Percentiles rank a stretch among this genome's conserved stretches.
Evolutionary conservation across 2,888 invertebrate species (phyloP).

Genomic region (Gortyna flavago): DNA sequence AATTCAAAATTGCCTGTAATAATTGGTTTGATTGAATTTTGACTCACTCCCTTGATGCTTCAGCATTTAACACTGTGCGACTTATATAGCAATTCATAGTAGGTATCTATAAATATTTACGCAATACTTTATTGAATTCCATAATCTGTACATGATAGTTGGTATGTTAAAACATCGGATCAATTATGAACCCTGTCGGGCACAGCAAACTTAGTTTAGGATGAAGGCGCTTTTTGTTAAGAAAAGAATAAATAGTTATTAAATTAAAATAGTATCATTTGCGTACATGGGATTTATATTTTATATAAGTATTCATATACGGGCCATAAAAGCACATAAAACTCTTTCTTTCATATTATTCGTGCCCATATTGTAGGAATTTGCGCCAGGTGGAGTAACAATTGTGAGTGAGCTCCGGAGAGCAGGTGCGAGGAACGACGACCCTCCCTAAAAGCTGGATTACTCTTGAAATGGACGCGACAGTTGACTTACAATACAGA

Average conservation of each 20-base stretch:
- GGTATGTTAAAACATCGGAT: too few relatives aligned
- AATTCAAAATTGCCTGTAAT: neutral
- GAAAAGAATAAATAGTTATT: too few relatives aligned
- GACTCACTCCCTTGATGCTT: neutral
- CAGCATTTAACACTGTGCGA: neutral
- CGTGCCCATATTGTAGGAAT: slow-evolving; percentile 25
- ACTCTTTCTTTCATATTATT: slow-evolving; percentile 31
- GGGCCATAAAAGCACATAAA: neutral
- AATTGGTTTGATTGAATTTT: neutral
- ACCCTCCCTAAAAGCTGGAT: slow-evolving; percentile 46
- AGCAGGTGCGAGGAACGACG: slow-evolving; percentile 58
- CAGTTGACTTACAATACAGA: slow-evolving; percentile 49
- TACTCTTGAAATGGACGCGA: slow-evolving; percentile 49
- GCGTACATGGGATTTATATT: too few relatives aligned
- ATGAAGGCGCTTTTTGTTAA: too few relatives aligned
- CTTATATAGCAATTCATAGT: neutral
- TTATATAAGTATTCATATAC: too few relatives aligned
- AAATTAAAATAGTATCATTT: too few relatives aligned
- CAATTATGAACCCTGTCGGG: too few relatives aligned
- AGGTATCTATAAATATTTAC: slow-evolving; percentile 12
- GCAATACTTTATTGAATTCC: too few relatives aligned
- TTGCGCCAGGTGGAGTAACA: slow-evolving; percentile 48
- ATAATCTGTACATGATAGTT: too few relatives aligned
- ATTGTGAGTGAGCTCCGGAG: slow-evolving; percentile 52
- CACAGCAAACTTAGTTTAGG: too few relatives aligned